Base-by-base conservation (phyloP, 2,888 invertebrate species). In the Chaetogeoica ovagalla region DNA sequence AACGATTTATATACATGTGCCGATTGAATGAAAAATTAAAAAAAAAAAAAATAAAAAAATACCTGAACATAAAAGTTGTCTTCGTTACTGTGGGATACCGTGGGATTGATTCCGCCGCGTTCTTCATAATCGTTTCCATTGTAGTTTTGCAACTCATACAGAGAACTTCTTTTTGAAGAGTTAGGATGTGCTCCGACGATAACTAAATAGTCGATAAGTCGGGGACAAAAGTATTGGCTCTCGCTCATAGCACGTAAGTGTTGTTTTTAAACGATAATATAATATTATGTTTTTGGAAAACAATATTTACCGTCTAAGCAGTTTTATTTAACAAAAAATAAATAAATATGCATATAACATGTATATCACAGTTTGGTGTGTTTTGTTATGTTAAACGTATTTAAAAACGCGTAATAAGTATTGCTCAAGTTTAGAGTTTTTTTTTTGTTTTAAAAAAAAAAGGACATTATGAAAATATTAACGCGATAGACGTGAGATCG, bases 181-280 rank as follows among this genome's bases (percentile, higher is more conserved):
- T 65, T 48, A 8, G 74, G 81, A 62, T 59, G 70, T 23, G 79
- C 79, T 85, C 99, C 98, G 84, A 98, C 97, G 85, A 99, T 95
- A 84, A 98, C 95, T 86, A 99, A 89, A 88, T 99, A 99, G 90
- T 99, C 99, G 88, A 94, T 93, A 85, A 95, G 89, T 84, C 94
- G 91, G 85, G 94, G 94, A 86, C 94, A 95, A 85, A 95, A 87
- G 85, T 92, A 92, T 86, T 70, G 79, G 57, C 70, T 63, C 63
- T 79, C 79, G 70, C 71, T 71, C 79, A 79, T 79, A 71, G 70
- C 79, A 79, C 71, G 77, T 70, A 59, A 30, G 43, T 68, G 21
- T 76, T 59, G 48, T 59, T 15, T 62, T 62, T 19, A 8, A 30
- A 68, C 48, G 11, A 62, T 23, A 39, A 59, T 21, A 19, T 23